Evolutionary conservation across 2,113 vertebrate genomes (phyloP), one percentile per base, ranked within the genome.

Genomic region (Bos indicus): DNA sequence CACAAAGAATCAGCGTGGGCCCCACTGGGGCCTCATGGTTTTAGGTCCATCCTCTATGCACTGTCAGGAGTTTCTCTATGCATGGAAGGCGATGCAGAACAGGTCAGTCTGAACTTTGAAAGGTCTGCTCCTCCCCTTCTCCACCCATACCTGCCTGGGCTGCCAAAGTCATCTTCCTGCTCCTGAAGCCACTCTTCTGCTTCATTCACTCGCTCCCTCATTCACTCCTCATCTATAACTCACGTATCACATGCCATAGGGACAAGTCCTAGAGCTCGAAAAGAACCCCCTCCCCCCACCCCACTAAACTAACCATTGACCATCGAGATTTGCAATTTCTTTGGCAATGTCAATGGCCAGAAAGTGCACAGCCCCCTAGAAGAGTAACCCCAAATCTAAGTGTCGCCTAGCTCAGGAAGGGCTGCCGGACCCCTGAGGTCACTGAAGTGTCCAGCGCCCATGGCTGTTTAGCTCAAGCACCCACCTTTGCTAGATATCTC

Each of bases 11-110:
- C 11, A 46, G 28, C 14, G 1, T 60, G 28, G 33, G 78, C 59
- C 11, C 52, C 28, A 1, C 0, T 0, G 10, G 21, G 19, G 36
- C 13, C 26, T 87, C 4, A 4, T 1, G 6, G 74, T 23, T 88
- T 95, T 23, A 59, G 36, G 6, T 64, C 62, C 48, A 46, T 30
- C 15, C 16, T 94, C 23, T 33, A 8, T 0, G 5, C 51, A 46
- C 17, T 54, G 19, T 71, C 48, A 6, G 40, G 51, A 83, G 30
- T 82, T 88, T 74, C 71, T 57, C 26, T 60, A 12, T 30, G 28
- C 21, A 0, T 3, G 54, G 7, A 54, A 62, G 59, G 14, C 10
- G 64, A 14, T 30, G 5, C 62, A 7, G 36, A 36, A 52, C 30
- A 77, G 36, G 19, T 14, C 54, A n/a, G 23, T 28, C 36, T 11